phyloP scores from a whole-genome alignment of 2,797 vertebrate species.

The Austrolebias charrua region DNA sequence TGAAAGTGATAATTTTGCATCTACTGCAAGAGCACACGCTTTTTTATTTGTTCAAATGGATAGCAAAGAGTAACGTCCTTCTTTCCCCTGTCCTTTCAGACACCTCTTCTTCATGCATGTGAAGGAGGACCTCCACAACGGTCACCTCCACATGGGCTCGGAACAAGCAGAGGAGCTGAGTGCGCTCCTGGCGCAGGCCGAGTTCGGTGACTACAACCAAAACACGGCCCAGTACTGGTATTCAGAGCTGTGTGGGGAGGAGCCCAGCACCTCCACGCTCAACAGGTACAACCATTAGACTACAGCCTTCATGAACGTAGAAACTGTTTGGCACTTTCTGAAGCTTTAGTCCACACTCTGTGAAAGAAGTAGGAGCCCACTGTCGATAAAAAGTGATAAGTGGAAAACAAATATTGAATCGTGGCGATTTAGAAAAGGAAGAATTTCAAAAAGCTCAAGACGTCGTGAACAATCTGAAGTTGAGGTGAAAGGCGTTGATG shows the following conservation, averaged over 20 bases:
- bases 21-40: not conserved
- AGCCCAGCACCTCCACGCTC: slow-evolving; percentile 81
- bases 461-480: no score
- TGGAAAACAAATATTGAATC: no score
- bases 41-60: slow-evolving; percentile 1
- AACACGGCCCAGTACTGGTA: slow-evolving; percentile 97
- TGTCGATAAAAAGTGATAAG: no score
- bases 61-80: not conserved
- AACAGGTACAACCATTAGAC: slow-evolving; percentile 82
- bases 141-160: slow-evolving; percentile 89
- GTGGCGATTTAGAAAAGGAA: no score
- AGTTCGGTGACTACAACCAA: slow-evolving; percentile 97
- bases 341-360: no score
- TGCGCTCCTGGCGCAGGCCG: slow-evolving; percentile 91
- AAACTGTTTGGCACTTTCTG: no score
- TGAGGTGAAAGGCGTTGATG: no score
- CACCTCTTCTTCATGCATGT: slow-evolving; percentile 96
- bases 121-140: slow-evolving; percentile 92
- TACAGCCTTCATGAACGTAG: not conserved
- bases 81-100: slow-evolving; percentile 63
- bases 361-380: no score
- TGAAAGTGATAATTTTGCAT: slow-evolving; percentile 24
- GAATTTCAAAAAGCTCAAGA: no score
- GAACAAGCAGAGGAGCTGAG: slow-evolving; percentile 93
- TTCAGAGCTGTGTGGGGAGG: slow-evolving; percentile 87